These are phyloP conservation scores for Macquaria ambigua DNA, from an alignment of 2,113 vertebrate species.

Conservation along the genomic window DNA sequence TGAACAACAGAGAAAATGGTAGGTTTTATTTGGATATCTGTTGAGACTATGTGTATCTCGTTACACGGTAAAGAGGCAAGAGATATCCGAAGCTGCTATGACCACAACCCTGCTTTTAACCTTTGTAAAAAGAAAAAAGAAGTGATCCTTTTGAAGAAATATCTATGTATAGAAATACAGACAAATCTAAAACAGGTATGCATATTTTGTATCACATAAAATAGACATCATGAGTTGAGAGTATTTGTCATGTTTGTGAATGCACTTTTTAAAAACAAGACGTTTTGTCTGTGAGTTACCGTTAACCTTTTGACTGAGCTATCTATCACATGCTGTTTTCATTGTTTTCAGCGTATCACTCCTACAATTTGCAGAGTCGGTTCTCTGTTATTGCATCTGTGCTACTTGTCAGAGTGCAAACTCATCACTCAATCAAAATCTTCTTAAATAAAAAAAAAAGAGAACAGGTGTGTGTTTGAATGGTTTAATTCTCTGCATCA, in stretches of 20 bases:
- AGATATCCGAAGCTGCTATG: slow-evolving; percentile 96
- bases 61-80: slow-evolving; percentile 74
- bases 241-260: slow-evolving; percentile 98
- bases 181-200: slow-evolving; percentile 93
- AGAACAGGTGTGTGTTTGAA: slow-evolving; percentile 80
- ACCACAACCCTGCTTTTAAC: slow-evolving; percentile 95
- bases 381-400: slow-evolving; percentile 80
- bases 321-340: slow-evolving; percentile 82
- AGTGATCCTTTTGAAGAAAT: slow-evolving; percentile 89
- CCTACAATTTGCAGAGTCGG: slow-evolving; percentile 77
- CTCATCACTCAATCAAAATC: slow-evolving; percentile 83
- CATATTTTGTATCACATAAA: slow-evolving; percentile 91
- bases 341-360: slow-evolving; percentile 79
- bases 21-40: slow-evolving; percentile 84
- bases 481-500: slow-evolving; percentile 65
- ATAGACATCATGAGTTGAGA: slow-evolving; percentile 95
- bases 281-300: slow-evolving; percentile 96
- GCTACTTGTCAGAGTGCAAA: slow-evolving; percentile 78
- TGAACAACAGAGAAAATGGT: slow-evolving; percentile 84
- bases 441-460: slow-evolving; percentile 84
- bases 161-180: slow-evolving; percentile 90
- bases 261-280: slow-evolving; percentile 97
- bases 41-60: slow-evolving; percentile 74
- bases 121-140: slow-evolving; percentile 85
- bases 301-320: slow-evolving; percentile 86